Evolutionary conservation across 2,888 invertebrate species (phyloP).

Genomic region (Hymenopus coronatus): DNA sequence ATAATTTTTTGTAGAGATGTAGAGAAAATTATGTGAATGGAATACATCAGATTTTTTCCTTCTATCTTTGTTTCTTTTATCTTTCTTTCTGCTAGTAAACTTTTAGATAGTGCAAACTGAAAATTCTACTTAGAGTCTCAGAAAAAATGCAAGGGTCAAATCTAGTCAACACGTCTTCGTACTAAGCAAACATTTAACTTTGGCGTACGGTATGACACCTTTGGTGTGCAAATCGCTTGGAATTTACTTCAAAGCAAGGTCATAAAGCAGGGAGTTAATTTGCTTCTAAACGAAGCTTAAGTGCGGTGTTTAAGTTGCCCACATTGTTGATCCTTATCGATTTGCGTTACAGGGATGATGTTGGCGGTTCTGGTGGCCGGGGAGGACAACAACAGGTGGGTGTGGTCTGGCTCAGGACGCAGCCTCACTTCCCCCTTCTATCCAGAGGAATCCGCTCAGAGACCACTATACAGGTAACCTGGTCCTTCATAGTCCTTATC

Average conservation of each 20-base stretch:
- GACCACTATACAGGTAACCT: background rate
- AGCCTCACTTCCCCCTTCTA: background rate
- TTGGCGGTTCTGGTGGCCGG: conserved; percentile 28
- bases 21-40: too few species aligned
- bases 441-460: background rate
- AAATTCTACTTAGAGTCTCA: too few species aligned
- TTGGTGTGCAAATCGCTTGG: background rate
- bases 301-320: background rate
- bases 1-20: too few species aligned
- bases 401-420: conserved; percentile 44
- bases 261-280: background rate
- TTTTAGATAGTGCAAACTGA: too few species aligned
- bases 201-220: background rate
- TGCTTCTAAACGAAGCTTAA: background rate
- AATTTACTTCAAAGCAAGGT: background rate
- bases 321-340: background rate
- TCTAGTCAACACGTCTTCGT: too few species aligned
- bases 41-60: too few species aligned
- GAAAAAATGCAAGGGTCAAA: background rate
- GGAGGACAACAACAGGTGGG: conserved; percentile 47
- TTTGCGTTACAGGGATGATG: background rate
- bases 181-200: too few species aligned
- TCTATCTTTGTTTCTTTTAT: too few species aligned
- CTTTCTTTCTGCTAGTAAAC: too few species aligned
- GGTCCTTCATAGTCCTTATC: background rate